Conservation (phyloP, 1,140 invertebrate species). For the Hirudo medicinalis region DNA sequence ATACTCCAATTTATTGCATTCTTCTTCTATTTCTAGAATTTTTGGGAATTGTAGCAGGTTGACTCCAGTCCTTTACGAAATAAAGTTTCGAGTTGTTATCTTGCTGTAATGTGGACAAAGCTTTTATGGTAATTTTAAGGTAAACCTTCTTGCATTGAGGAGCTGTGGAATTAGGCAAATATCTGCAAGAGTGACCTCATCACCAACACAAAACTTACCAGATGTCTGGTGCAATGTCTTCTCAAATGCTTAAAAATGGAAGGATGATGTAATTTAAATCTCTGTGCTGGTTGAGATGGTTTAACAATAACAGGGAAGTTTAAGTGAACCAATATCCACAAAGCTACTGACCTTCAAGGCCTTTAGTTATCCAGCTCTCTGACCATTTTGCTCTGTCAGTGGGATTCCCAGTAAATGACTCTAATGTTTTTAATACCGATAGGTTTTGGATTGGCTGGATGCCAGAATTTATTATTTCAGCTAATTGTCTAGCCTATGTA, state of each 20-base stretch:
- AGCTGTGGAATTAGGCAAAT: constrained; percentile 86
- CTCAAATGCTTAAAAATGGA: constrained; percentile 56
- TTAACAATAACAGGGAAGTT: constrained; percentile 11
- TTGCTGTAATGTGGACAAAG: too few species aligned
- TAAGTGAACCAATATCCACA: background rate
- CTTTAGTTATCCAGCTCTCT: constrained; percentile 72
- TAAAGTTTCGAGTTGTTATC: too few species aligned
- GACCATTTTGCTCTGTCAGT: constrained; percentile 52
- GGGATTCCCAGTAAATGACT: constrained; percentile 19
- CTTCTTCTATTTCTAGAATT: constrained; percentile 64
- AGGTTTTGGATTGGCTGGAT: constrained; percentile 89
- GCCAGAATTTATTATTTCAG: constrained; percentile 69
- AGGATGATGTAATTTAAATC: constrained; percentile 22
- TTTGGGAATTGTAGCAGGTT: constrained; percentile 73
- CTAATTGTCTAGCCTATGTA: constrained; percentile 53
- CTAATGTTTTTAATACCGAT: constrained; percentile 45
- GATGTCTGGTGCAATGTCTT: constrained; percentile 62
- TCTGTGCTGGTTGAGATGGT: background rate
- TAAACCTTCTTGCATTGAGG: constrained; percentile 64
- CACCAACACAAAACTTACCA: constrained; percentile 82
- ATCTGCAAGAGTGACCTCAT: constrained; percentile 74
- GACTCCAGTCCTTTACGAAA: constrained; percentile 59
- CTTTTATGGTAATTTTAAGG: background rate
- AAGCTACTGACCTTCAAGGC: constrained; percentile 52
- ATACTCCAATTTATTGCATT: constrained; percentile 55